Evolutionary conservation across 2,113 vertebrate genomes (phyloP), one percentile per base, ranked within the genome.

Genomic region (Megaceryle torquata): DNA sequence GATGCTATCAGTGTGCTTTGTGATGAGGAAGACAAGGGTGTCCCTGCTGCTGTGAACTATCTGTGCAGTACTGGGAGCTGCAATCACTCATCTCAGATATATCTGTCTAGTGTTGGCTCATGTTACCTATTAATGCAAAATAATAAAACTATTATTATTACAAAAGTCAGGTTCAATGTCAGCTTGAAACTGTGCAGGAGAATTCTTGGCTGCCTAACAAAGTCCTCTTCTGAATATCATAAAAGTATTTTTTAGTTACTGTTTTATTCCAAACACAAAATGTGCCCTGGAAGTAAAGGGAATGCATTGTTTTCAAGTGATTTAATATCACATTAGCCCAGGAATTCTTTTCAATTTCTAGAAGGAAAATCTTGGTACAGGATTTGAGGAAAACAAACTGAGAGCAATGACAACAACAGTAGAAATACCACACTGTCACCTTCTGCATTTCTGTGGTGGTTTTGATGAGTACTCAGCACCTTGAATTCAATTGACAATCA

Each of bases 101-200:
- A 89, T 94, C 82, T 88, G 79, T 72, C 29, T 71, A 70, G 41
- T 60, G 56, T 91, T 93, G 82, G 50, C 75, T 91, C 4, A 2
- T 87, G 68, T 89, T 94, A 88, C 77, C 75, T 93, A 85, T 79
- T 91, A 95, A 91, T 87, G 82, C 51, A 93, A 94, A 97, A 92
- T 90, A 96, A 94, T 95, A 95, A 94, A 97, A 96, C 93, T 93
- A 95, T 90, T 95, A 82, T 96, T 97, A 93, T 91, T 95, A 86
- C 2, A 3, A 87, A 95, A 97, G 88, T 96, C 85, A 96, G 51
- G 61, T 86, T 94, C 85, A 96, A 89, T 95, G 93, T 93, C 91
- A 96, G 82, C 67, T 77, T 95, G 87, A 96, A 96, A 95, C 96
- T 96, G 94, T 95, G 94, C 95, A 56, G 81, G 63, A 92, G 93